Conservation (phyloP, 1,140 invertebrate genomes). For the Periplaneta americana region DNA sequence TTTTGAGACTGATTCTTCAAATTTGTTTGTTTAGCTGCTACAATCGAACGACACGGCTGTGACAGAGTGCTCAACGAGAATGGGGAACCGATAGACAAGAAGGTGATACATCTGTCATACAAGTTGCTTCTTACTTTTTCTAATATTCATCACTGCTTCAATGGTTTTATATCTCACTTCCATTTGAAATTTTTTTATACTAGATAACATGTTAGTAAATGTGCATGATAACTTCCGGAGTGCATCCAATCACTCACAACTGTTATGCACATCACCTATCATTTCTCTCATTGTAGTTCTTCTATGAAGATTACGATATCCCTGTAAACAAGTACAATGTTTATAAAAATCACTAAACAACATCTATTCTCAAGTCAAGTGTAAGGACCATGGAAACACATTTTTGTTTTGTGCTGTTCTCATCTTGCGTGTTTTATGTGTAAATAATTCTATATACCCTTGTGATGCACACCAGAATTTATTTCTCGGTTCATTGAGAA, state of each 20-base stretch:
- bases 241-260: not conserved
- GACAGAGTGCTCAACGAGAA: conserved; percentile 14
- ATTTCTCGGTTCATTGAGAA: not conserved
- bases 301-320: not conserved
- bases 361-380: not conserved
- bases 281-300: not conserved
- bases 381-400: not conserved
- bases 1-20: not conserved
- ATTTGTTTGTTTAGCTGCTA: conserved; percentile 25
- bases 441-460: not conserved
- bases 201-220: not conserved
- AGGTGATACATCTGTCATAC: conserved; percentile 8
- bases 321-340: not conserved
- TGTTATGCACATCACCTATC: not conserved
- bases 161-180: not conserved
- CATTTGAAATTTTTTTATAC: not conserved
- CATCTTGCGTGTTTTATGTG: not conserved
- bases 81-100: not conserved
- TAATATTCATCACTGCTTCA: not conserved
- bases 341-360: not conserved
- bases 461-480: not conserved
- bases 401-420: too few species aligned
- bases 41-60: conserved; percentile 28
- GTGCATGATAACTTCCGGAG: not conserved
- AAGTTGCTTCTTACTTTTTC: conserved; percentile 4